Conservation (phyloP, 2,888 invertebrate species). For the Prosopocoilus inquinatus region DNA sequence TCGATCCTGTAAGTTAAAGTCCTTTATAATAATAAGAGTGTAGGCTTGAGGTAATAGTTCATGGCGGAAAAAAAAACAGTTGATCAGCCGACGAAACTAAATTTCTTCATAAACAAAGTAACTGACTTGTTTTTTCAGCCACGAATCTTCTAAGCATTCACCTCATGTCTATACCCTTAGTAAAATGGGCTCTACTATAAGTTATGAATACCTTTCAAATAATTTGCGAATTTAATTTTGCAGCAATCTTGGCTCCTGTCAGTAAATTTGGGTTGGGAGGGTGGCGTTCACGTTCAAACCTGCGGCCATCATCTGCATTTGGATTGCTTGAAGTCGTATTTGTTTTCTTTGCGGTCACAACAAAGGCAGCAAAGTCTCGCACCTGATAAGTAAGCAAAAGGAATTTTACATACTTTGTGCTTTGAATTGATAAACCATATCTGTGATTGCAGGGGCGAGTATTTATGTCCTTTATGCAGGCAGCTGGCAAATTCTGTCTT, state of each 20-base stretch:
- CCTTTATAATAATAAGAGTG: no score
- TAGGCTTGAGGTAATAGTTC: no score
- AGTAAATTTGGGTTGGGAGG: constrained; percentile 82
- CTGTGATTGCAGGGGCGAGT: constrained; percentile 68
- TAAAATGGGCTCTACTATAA: no score
- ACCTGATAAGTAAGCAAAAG: constrained; percentile 59
- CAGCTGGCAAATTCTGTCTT: constrained; percentile 89
- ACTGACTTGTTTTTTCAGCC: no score
- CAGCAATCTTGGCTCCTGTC: constrained; percentile 77
- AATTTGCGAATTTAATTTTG: constrained; percentile 21
- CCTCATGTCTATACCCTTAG: no score
- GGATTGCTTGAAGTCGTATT: constrained; percentile 89
- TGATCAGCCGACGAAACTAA: no score
- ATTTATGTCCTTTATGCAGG: constrained; percentile 91
- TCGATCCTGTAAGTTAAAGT: constrained; percentile 67
- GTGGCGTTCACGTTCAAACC: constrained; percentile 90
- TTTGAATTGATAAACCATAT: constrained; percentile 9
- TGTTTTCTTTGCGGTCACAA: constrained; percentile 77
- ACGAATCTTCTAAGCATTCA: no score
- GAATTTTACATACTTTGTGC: neutral
- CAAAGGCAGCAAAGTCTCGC: constrained; percentile 73
- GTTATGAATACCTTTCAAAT: no score
- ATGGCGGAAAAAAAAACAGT: no score
- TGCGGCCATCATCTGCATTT: constrained; percentile 97
- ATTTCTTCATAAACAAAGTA: no score